Evolutionary conservation across 2,113 vertebrate genomes (phyloP).

Genomic region (Stigmatopora nigra): DNA sequence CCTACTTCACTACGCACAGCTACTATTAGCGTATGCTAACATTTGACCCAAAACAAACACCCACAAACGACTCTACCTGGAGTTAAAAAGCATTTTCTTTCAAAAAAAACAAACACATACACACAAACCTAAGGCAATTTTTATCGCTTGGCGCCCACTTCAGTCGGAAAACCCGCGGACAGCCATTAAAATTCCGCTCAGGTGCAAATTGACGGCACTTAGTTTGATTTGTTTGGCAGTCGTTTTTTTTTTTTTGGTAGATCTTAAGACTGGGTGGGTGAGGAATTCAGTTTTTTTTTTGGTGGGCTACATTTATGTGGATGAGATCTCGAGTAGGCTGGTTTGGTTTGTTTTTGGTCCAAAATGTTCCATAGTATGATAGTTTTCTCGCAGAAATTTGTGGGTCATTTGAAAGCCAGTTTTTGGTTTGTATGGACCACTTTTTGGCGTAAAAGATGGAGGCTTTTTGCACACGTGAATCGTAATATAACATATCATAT

Average conservation of each 20-base stretch:
- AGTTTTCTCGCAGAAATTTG: no score
- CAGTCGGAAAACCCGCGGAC: conserved; percentile 15
- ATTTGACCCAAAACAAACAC: conserved; percentile 44
- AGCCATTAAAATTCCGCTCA: conserved; percentile 56
- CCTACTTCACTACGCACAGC: conserved; percentile 23
- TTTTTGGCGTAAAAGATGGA: no score
- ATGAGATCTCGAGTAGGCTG: no score
- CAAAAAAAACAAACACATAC: conserved; percentile 46
- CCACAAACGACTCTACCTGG: conserved; percentile 37
- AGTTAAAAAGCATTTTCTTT: conserved; percentile 30
- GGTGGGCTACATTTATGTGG: no score
- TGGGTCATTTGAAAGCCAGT: no score
- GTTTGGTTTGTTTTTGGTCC: no score
- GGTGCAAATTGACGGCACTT: conserved; percentile 54
- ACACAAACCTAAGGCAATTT: conserved; percentile 18
- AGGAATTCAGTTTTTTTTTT: no score
- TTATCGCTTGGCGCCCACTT: conserved; percentile 15
- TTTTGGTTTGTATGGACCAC: no score
- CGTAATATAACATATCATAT: no score
- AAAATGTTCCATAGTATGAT: no score
- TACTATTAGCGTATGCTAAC: conserved; percentile 33
- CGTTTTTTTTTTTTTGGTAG: conserved; percentile 26
- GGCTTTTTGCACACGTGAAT: no score
- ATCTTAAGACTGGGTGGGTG: no score
- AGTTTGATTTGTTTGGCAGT: conserved; percentile 55